Evolutionary conservation across 2,888 invertebrate genomes (phyloP).

Genomic region (Volucella zonaria): DNA sequence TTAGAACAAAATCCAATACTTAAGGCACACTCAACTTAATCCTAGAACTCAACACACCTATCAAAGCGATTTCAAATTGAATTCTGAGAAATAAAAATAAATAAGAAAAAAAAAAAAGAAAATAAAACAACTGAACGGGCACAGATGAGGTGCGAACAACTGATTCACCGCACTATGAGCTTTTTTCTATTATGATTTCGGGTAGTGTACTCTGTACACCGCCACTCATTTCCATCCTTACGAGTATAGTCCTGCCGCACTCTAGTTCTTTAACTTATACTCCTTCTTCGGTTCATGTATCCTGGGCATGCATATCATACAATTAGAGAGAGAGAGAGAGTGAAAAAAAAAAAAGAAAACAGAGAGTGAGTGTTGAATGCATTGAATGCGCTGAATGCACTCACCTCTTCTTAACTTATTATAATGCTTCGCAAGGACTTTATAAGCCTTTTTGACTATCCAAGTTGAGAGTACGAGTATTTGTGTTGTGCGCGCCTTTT

Average conservation of each 20-base stretch:
- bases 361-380: neutral
- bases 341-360: no score
- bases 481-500: slow-evolving; percentile 71
- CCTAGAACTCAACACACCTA: slow-evolving; percentile 31
- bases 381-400: slow-evolving; percentile 71
- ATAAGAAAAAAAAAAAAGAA: neutral
- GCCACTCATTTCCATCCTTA: slow-evolving; percentile 13
- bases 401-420: slow-evolving; percentile 74
- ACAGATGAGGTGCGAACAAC: slow-evolving; percentile 62
- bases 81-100: slow-evolving; percentile 27
- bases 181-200: slow-evolving; percentile 39
- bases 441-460: slow-evolving; percentile 74
- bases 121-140: slow-evolving; percentile 28
- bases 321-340: slow-evolving; percentile 65
- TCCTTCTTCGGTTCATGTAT: slow-evolving; percentile 48
- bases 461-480: slow-evolving; percentile 65
- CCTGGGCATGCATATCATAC: slow-evolving; percentile 63
- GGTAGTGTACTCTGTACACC: slow-evolving; percentile 18
- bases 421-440: slow-evolving; percentile 73
- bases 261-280: slow-evolving; percentile 31
- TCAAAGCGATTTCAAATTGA: slow-evolving; percentile 41
- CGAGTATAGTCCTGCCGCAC: neutral
- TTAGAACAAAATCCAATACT: slow-evolving; percentile 47
- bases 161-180: slow-evolving; percentile 43
- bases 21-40: slow-evolving; percentile 11